phyloP scores from a whole-genome alignment of 2,113 vertebrate species.

The Numida meleagris region DNA sequence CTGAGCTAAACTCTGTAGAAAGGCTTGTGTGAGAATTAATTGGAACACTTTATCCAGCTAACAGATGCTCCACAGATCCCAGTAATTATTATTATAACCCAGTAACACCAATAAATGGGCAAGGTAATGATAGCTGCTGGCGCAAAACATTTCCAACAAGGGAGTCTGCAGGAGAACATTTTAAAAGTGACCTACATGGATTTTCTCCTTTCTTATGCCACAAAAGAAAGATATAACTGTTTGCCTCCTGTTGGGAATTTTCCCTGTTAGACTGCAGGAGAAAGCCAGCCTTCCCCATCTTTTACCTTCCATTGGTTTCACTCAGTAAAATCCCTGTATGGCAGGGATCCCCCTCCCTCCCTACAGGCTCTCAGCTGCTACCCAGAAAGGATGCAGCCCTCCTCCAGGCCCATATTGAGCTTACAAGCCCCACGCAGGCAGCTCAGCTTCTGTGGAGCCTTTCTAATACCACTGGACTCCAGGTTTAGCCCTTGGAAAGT shows the following conservation, averaged over 20 bases:
- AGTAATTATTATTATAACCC: conserved; percentile 22
- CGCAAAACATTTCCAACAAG: neutral
- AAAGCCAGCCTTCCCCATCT: neutral
- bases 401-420: neutral
- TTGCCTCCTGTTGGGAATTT: neutral
- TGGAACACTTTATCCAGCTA: neutral
- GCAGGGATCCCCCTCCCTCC: neutral
- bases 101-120: conserved; percentile 15
- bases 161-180: neutral
- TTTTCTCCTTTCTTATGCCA: neutral
- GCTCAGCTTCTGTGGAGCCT: neutral
- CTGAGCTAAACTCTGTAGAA: neutral
- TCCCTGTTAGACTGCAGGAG: neutral
- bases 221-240: neutral
- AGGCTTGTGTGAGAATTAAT: neutral
- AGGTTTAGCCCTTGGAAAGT: neutral
- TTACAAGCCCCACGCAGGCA: neutral
- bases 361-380: neutral
- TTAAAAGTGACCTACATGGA: neutral
- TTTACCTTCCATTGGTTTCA: neutral
- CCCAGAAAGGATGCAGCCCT: neutral
- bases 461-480: neutral
- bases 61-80: neutral
- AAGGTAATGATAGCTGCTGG: neutral
- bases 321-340: neutral